Evolutionary conservation across 2,797 vertebrate species (phyloP).

Genomic region (Denticeps clupeoides): DNA sequence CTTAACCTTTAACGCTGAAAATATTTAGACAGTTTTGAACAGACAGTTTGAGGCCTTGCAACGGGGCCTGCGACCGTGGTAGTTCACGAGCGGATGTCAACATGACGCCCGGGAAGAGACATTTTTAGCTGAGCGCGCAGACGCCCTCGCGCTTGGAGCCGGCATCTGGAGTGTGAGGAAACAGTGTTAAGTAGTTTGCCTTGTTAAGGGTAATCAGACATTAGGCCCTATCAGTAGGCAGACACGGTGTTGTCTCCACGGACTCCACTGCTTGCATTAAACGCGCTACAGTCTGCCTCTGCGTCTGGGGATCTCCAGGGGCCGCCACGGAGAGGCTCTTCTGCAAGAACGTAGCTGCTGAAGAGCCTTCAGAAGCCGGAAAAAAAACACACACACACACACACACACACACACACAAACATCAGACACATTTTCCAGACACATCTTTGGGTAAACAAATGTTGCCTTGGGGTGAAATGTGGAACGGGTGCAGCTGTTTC

Average conservation of each 20-base stretch:
- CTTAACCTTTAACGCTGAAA: too few relatives aligned
- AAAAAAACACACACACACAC: neutral
- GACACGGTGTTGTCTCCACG: slow-evolving; percentile 44
- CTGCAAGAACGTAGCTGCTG: slow-evolving; percentile 10
- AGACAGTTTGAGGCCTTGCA: neutral
- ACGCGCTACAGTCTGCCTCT: slow-evolving; percentile 23
- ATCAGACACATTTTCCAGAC: slow-evolving; percentile 43
- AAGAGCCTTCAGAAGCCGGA: neutral
- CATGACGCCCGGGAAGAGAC: slow-evolving; percentile 15
- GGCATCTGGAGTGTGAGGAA: slow-evolving; percentile 30
- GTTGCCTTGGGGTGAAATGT: slow-evolving; percentile 52
- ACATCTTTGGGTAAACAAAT: slow-evolving; percentile 39
- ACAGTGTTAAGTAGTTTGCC: slow-evolving; percentile 42
- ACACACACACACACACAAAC: slow-evolving; percentile 21
- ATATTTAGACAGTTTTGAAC: too few relatives aligned
- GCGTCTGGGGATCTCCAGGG: slow-evolving; percentile 15
- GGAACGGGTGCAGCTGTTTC: slow-evolving; percentile 66
- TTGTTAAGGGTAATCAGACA: slow-evolving; percentile 48
- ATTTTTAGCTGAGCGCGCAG: slow-evolving; percentile 4
- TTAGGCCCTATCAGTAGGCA: slow-evolving; percentile 47
- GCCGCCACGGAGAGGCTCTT: slow-evolving; percentile 1
- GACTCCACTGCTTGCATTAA: slow-evolving; percentile 21
- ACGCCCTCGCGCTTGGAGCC: slow-evolving; percentile 18
- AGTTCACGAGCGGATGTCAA: slow-evolving; percentile 10
- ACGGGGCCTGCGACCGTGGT: neutral